Evolutionary conservation across 2,113 vertebrate genomes (phyloP).

Genomic region (Noturus placidus): DNA sequence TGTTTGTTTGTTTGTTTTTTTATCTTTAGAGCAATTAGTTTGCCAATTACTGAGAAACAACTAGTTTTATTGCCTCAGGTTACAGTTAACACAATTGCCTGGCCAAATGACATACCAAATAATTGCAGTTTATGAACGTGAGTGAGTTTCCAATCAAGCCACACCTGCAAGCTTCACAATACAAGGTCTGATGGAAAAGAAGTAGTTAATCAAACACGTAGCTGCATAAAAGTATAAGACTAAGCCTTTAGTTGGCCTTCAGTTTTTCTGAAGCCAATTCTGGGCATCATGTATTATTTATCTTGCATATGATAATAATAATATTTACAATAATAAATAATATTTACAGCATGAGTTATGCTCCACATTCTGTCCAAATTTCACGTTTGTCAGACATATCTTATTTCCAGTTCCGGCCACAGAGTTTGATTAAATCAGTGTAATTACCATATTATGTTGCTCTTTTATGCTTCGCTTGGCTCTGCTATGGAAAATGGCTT

Average conservation of each 20-base stretch:
- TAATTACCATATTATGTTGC: neutral
- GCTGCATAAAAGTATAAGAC: neutral
- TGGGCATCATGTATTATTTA: neutral
- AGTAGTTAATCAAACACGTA: neutral
- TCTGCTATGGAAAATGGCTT: neutral
- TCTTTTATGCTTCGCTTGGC: conserved; percentile 14
- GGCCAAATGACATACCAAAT: neutral
- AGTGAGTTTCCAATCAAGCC: neutral
- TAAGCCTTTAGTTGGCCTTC: neutral
- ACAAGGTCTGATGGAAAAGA: neutral
- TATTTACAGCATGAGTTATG: neutral
- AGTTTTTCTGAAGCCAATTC: neutral
- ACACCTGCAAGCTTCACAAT: neutral
- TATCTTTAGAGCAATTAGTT: too few relatives aligned
- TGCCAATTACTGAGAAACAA: neutral
- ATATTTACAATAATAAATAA: neutral
- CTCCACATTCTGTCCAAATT: neutral
- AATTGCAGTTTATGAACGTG: neutral
- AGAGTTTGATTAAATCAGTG: neutral
- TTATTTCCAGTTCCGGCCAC: neutral
- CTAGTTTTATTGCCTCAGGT: neutral
- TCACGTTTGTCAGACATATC: neutral
- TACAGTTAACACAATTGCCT: neutral
- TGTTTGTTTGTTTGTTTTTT: neutral
- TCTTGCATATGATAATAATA: too few relatives aligned